Conservation (phyloP, 2,888 invertebrate genomes). For the Dexiosoma caninum region DNA sequence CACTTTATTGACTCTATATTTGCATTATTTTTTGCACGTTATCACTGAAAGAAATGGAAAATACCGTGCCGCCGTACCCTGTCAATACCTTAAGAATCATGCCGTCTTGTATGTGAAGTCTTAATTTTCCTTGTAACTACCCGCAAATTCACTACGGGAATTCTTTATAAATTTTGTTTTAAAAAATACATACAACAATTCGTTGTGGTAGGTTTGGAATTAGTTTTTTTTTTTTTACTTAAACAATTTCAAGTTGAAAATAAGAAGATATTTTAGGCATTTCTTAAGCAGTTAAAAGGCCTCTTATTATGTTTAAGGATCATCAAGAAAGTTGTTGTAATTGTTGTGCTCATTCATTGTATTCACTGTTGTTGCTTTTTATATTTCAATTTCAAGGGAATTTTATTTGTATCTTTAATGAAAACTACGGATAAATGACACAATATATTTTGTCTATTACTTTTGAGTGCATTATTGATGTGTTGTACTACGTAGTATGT, state of each 20-base stretch:
- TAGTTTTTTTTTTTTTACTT: conserved; percentile 1
- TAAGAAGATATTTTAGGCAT: conserved; percentile 44
- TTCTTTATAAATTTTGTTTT: conserved; percentile 32
- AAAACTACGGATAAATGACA: conserved; percentile 38
- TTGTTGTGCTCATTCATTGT: conserved; percentile 39
- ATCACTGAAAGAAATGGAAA: conserved; percentile 1
- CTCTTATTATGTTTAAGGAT: conserved; percentile 52
- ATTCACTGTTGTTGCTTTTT: conserved; percentile 26
- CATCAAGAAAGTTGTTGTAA: conserved; percentile 1
- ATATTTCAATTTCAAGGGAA: conserved; percentile 49
- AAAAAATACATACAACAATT: neutral
- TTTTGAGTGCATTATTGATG: neutral
- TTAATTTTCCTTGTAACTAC: conserved; percentile 62
- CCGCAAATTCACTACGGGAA: conserved; percentile 62
- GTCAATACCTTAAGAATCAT: conserved; percentile 49
- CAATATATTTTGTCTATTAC: conserved; percentile 6
- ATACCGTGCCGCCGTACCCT: conserved; percentile 28
- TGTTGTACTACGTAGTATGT: neutral
- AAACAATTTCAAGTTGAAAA: conserved; percentile 28
- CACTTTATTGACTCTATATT: too few species aligned
- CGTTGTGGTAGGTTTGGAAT: conserved; percentile 29
- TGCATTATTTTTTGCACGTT: conserved; percentile 42
- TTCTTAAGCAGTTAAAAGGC: conserved; percentile 17
- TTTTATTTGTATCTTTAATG: conserved; percentile 52
- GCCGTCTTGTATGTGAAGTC: conserved; percentile 56